Percentiles rank a stretch among this genome's conserved stretches.
phyloP scores from a whole-genome alignment of 2,888 invertebrate species.

The Chrysodeixis includens region DNA sequence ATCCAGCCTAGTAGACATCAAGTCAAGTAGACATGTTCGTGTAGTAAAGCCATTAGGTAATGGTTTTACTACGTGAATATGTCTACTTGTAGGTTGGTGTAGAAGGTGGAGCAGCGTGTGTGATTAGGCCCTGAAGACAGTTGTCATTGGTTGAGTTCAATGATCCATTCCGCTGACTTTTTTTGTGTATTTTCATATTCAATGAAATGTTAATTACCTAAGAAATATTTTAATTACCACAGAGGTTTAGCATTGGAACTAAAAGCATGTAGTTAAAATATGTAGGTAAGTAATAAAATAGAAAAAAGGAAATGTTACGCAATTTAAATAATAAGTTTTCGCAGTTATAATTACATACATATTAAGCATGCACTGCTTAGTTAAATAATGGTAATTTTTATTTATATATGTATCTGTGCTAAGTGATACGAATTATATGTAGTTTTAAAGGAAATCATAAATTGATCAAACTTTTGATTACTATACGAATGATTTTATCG shows the following conservation, averaged over 20 bases:
- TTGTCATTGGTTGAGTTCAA: too few relatives aligned
- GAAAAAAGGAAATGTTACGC: conserved; percentile 3
- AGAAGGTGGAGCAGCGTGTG: too few relatives aligned
- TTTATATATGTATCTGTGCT: conserved; percentile 1
- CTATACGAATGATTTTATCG: background rate
- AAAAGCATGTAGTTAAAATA: background rate
- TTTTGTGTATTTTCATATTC: background rate
- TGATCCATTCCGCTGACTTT: too few relatives aligned
- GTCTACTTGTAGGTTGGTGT: too few relatives aligned
- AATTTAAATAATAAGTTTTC: background rate
- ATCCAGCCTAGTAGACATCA: background rate
- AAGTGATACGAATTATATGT: conserved; percentile 2
- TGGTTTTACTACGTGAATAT: too few relatives aligned
- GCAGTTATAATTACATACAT: background rate
- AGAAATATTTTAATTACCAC: background rate
- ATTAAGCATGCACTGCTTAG: background rate
- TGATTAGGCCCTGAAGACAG: too few relatives aligned
- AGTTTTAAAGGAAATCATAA: background rate
- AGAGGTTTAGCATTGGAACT: background rate
- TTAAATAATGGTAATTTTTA: conserved; percentile 2
- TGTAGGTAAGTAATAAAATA: background rate
- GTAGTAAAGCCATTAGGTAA: too few relatives aligned
- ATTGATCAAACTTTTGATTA: background rate
- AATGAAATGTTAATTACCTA: background rate
- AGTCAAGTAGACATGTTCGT: too few relatives aligned